A percentile compares a stretch with the other conserved stretches of the same genome.
phyloP scores from a whole-genome alignment of 2,888 invertebrate species.

The Tetragonula carbonaria region DNA sequence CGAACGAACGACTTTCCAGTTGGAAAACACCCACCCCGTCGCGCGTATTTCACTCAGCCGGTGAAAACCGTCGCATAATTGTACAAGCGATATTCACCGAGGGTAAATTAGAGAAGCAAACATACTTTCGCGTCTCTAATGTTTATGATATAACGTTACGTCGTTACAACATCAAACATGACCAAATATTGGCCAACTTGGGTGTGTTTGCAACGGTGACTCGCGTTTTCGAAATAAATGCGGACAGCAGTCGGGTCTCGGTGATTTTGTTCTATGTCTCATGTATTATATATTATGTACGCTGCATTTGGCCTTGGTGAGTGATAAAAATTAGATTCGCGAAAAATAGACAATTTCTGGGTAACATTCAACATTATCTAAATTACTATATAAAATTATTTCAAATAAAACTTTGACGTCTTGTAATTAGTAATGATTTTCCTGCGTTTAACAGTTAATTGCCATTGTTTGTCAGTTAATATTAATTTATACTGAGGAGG shows the following conservation, averaged over 20 bases:
- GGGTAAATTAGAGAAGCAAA: not conserved
- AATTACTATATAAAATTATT: no score
- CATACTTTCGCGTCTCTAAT: not conserved
- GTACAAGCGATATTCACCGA: not conserved
- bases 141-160: constrained; percentile 8
- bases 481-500: no score
- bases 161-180: not conserved
- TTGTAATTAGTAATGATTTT: no score
- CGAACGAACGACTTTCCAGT: not conserved
- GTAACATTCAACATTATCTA: no score
- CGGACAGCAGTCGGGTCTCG: not conserved
- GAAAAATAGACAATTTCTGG: no score
- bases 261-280: not conserved
- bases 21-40: not conserved
- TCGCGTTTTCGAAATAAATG: not conserved
- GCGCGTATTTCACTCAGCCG: no score
- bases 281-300: no score
- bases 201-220: not conserved
- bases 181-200: not conserved
- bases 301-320: no score
- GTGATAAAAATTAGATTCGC: no score
- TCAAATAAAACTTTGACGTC: no score
- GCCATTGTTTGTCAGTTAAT: no score
- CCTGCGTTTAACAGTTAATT: no score
- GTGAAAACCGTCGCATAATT: constrained; percentile 13